Base-by-base conservation (phyloP, 1,140 invertebrate genomes). In the Leguminivora glycinivorella region DNA sequence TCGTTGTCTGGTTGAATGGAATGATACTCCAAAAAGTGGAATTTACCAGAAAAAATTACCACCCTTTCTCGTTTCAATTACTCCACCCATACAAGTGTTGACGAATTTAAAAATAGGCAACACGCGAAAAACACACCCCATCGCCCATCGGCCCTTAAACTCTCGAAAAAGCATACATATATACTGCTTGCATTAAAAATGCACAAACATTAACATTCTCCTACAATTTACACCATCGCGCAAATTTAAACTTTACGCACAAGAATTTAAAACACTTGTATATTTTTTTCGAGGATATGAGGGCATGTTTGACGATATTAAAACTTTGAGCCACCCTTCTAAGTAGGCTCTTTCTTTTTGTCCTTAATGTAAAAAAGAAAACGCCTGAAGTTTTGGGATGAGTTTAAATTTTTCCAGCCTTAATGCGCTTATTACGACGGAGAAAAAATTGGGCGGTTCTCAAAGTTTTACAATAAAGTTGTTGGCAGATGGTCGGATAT, bases 361-460 rank as follows among this genome's bases (percentile, higher is more conserved):
- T 89, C 82, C 83, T 88, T 90, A 91, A 91, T 89, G 88, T 87
- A 91, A 91, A 91, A 52, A 91, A 91, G 88, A 91, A 91, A 91
- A 91, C 86, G 83, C 83, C 81, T 79, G 88, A 89, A 88, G 75
- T 91, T 91, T 87, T 75, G 84, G 86, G 81, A 78, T 78, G 87
- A 91, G 88, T 89, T 90, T 87, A 88, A 90, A 89, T 88, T 89
- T 90, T 90, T 87, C 82, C 86, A 79, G 83, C 84, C 86, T 81
- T 91, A 91, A 89, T 89, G 88, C 87, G 87, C 83, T 91, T 91
- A 91, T 91, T 91, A 91, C 85, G 84, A 89, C 84, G 80, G 83
- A 82, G 79, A 34, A 80, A 81, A 80, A 81, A 78, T 76, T 72
- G 74, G 67, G 74, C 69, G 83, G 67, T 75, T 83, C 84, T 78